Percentiles rank a stretch among this genome's conserved stretches.
These are phyloP conservation scores for Neomonachus schauinslandi DNA, from an alignment of 2,113 vertebrate species.

Conservation along the genomic window DNA sequence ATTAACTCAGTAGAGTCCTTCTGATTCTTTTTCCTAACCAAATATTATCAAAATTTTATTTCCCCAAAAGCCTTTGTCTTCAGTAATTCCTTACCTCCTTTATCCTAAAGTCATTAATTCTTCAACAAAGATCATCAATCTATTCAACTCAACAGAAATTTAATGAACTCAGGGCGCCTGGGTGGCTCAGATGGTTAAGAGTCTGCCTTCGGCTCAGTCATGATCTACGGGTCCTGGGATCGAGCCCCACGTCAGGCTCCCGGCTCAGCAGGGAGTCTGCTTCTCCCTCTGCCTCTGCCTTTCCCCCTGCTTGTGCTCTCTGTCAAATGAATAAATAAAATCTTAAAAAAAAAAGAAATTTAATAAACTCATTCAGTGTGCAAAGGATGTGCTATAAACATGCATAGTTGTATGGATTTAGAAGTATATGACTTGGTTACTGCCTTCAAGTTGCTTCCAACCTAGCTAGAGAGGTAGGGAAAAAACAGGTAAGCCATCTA, in stretches of 20 bases:
- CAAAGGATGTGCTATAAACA: neutral
- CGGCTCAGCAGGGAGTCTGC: too few species aligned
- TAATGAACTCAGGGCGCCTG: neutral
- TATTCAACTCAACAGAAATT: neutral
- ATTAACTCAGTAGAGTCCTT: neutral
- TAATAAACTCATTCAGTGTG: neutral
- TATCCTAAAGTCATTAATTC: neutral
- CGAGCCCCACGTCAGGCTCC: too few species aligned
- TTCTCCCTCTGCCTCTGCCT: too few species aligned
- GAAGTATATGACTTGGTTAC: neutral
- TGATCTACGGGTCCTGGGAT: too few species aligned
- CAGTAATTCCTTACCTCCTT: neutral
- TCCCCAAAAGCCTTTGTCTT: neutral
- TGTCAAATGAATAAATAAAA: too few species aligned
- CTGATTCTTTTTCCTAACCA: neutral
- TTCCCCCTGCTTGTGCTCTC: too few species aligned
- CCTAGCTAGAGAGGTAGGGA: neutral
- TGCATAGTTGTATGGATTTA: neutral
- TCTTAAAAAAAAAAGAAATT: neutral
- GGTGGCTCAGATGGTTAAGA: neutral
- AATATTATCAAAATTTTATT: neutral
- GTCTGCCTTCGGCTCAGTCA: neutral
- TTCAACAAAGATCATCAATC: neutral
- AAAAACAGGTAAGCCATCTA: neutral
- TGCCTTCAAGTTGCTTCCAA: neutral